Conservation (phyloP, 2,113 vertebrate genomes). For the Geococcyx californianus region DNA sequence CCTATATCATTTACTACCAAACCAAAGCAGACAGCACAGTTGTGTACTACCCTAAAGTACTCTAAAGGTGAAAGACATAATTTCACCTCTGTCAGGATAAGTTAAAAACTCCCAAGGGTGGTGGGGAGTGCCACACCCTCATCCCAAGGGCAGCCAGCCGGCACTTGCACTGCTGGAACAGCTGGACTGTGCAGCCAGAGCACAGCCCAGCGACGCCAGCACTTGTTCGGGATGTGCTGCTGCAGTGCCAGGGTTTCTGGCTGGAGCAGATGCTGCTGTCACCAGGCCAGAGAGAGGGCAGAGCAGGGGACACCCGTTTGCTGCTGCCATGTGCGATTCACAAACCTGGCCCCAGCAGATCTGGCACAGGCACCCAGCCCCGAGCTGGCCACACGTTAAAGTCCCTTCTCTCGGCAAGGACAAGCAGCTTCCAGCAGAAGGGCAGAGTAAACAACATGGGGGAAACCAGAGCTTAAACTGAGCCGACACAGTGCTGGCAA, state of each 20-base stretch:
- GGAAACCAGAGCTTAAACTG: neutral
- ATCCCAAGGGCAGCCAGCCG: neutral
- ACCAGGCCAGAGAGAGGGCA: neutral
- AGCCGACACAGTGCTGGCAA: neutral
- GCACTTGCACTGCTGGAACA: accelerated
- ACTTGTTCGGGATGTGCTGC: accelerated
- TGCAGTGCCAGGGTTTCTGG: neutral
- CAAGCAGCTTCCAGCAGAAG: neutral
- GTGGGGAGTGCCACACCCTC: neutral
- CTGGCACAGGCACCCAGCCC: neutral
- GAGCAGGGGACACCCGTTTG: neutral
- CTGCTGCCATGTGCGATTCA: neutral
- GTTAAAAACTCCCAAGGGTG: neutral
- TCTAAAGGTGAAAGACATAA: neutral
- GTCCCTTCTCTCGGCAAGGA: neutral
- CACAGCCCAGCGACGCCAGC: accelerated
- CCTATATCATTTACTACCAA: neutral
- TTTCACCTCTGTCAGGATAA: neutral
- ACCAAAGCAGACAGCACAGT: neutral
- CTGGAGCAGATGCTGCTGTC: neutral
- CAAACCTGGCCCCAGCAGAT: neutral
- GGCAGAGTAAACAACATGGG: neutral
- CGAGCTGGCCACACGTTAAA: neutral
- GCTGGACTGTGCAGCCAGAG: neutral
- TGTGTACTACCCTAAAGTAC: neutral